These are phyloP conservation scores for Pelobates fuscus DNA, from an alignment of 2,113 vertebrate species.

Conservation along the genomic window DNA sequence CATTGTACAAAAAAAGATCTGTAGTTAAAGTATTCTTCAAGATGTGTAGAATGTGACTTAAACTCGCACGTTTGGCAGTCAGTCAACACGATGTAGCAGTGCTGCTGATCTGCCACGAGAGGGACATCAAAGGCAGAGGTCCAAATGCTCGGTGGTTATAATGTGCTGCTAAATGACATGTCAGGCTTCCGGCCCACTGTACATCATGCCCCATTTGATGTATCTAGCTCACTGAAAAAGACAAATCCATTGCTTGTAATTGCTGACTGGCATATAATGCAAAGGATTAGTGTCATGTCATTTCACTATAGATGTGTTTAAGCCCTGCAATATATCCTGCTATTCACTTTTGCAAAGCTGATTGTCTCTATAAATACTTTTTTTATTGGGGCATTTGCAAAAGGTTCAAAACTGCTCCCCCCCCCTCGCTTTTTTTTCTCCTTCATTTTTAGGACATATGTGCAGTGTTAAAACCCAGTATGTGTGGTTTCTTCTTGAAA, in stretches of 20 bases:
- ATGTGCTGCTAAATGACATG: slow-evolving; percentile 39
- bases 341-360: slow-evolving; percentile 6
- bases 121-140: slow-evolving; percentile 46
- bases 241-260: slow-evolving; percentile 35
- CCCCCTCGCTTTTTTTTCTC: too few species aligned
- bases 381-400: too few species aligned
- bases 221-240: slow-evolving; percentile 17
- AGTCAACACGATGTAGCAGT: slow-evolving; percentile 29
- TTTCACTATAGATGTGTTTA: slow-evolving; percentile 7
- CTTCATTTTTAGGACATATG: too few species aligned
- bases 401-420: too few species aligned
- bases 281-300: slow-evolving; percentile 42
- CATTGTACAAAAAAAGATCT: too few species aligned
- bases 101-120: slow-evolving; percentile 41
- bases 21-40: too few species aligned
- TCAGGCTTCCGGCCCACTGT: slow-evolving; percentile 24
- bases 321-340: neutral
- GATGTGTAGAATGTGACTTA: too few species aligned
- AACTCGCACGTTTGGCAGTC: slow-evolving; percentile 34
- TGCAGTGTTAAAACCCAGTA: too few species aligned
- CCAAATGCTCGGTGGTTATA: slow-evolving; percentile 12
- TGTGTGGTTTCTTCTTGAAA: too few species aligned
- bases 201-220: slow-evolving; percentile 31
- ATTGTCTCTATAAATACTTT: slow-evolving; percentile 31
- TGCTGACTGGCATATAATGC: slow-evolving; percentile 43